phyloP scores from a whole-genome alignment of 1,140 invertebrate genomes.

The Harpegnathos saltator region DNA sequence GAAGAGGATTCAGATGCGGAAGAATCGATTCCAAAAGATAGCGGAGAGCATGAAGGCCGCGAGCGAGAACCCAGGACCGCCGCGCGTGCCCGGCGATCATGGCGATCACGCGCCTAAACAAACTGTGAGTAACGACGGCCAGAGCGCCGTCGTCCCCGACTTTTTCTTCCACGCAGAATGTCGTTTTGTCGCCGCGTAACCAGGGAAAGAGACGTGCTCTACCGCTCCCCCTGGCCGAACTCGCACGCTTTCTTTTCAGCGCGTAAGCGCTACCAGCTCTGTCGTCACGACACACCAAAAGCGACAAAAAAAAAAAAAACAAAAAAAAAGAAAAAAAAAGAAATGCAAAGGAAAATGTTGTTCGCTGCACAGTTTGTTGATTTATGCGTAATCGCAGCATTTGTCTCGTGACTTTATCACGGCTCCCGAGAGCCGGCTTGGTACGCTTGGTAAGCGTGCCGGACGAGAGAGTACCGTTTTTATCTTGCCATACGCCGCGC shows the following conservation, averaged over 20 bases:
- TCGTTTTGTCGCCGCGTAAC: constrained; percentile 53
- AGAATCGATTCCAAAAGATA: constrained; percentile 96
- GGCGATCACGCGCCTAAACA: constrained; percentile 91
- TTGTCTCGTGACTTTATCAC: constrained; percentile 20
- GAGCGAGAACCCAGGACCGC: constrained; percentile 89
- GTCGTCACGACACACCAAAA: constrained; percentile 16
- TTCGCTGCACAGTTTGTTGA: constrained; percentile 33
- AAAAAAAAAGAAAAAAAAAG: neutral
- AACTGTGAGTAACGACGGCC: constrained; percentile 89
- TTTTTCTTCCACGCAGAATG: constrained; percentile 66
- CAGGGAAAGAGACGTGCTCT: constrained; percentile 49
- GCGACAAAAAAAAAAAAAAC: neutral
- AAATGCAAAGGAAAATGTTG: constrained; percentile 3
- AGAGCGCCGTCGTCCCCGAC: constrained; percentile 67
- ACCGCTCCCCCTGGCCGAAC: constrained; percentile 29
- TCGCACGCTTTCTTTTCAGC: constrained; percentile 52
- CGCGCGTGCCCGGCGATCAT: constrained; percentile 86
- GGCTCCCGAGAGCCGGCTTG: constrained; percentile 35
- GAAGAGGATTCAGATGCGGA: constrained; percentile 97
- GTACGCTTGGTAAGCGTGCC: neutral
- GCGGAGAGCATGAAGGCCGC: constrained; percentile 95
- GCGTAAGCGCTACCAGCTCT: constrained; percentile 45
- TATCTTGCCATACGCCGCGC: neutral
- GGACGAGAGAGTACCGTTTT: constrained; percentile 6
- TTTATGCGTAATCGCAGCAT: constrained; percentile 48